These are phyloP conservation scores for Mionectes olivaceus DNA, from an alignment of 2,797 vertebrate genomes.

Conservation along the genomic window DNA sequence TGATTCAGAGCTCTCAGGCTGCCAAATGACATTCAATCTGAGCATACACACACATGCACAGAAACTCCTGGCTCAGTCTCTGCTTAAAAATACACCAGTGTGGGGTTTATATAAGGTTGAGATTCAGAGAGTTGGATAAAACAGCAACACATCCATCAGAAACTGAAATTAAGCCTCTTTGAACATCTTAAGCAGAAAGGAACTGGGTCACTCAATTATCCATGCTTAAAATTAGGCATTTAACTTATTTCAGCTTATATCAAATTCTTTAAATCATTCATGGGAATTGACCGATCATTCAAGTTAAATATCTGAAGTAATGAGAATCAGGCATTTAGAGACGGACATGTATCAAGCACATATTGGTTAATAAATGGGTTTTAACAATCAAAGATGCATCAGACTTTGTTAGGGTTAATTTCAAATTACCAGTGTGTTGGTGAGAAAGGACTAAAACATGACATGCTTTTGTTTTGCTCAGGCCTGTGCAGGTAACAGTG, in stretches of 20 bases:
- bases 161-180: conserved; percentile 49
- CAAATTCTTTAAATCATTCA: conserved; percentile 26
- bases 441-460: neutral
- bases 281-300: neutral
- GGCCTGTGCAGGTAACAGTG: neutral
- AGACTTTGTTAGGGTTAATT: neutral
- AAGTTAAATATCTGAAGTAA: neutral
- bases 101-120: conserved; percentile 1
- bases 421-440: neutral
- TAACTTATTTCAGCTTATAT: conserved; percentile 48
- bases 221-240: conserved; percentile 40
- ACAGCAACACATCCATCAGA: conserved; percentile 44
- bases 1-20: neutral
- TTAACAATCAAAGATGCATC: neutral
- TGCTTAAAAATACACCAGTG: neutral
- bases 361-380: neutral
- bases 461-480: neutral
- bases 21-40: neutral
- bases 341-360: neutral
- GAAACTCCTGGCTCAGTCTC: neutral
- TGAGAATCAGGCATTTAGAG: neutral
- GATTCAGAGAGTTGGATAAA: conserved; percentile 26
- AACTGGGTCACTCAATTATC: conserved; percentile 48
- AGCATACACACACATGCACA: neutral
- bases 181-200: conserved; percentile 8